Base-by-base conservation (phyloP, 2,797 vertebrate species). In the Scolopax bukidnonensis region DNA sequence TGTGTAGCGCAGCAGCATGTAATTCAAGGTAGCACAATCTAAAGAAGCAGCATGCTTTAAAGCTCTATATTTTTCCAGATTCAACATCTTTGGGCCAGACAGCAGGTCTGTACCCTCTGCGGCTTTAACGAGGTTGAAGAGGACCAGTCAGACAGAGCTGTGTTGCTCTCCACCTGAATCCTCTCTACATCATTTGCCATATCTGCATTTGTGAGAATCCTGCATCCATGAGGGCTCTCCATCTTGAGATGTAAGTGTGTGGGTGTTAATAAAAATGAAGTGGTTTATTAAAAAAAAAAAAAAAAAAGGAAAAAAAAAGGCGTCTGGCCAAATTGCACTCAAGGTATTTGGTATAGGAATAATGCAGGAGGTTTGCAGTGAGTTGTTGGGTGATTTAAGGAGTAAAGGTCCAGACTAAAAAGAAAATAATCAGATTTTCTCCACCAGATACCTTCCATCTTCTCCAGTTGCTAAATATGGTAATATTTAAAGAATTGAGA, bases 231-330 rank as follows among this genome's bases (percentile, higher is more conserved):
- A 96, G 90, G 92, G 57, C 87, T 87, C 81, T 94, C 60, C 45
- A 77, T 54, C 87, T 68, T 69, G 71, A 91, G 87, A 75, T 68
- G 5, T 41, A 45, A 70, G 48, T 60, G 43, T 43, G 78, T 74
- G 84, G 51, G 32, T 80, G 68, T 92, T 94, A 74, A 89, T 86
- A 73, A 89, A 93, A 95, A 86, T 43, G 33, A 88, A 84, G 54
- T 59, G 43, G 4, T 18, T 84, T 73, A 24, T 33, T 23, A 7
- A 5, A 11, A 8, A 3, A 24, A 19, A 9, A 6, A 17, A 21
- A 11, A 7, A 6, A 36, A 32, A 32, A 14, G 41, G 10, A 16
- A 7, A 30, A 53, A 54, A 54, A 32, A 32, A 7, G 51, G 3
- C 25, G 56, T 71, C 65, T 54, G 73, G 38, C 50, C 63, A 74